Percentiles rank a stretch among this genome's conserved stretches.
Conservation (phyloP, 2,113 vertebrate genomes). For the Pogonocichla stellata region DNA sequence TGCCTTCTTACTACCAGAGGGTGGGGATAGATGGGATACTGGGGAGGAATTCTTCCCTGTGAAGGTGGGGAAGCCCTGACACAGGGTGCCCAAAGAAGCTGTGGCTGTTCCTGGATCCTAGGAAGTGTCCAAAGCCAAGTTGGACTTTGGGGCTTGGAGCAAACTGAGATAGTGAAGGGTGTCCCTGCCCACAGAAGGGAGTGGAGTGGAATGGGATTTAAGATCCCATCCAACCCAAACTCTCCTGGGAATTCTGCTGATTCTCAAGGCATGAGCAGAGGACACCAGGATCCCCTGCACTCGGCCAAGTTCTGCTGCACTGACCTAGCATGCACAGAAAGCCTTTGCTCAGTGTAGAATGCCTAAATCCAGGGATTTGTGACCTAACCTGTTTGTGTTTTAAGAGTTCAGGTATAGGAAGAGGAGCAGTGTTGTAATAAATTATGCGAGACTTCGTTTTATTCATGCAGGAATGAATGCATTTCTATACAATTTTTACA, state of each 20-base stretch:
- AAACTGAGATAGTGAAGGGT: accelerated
- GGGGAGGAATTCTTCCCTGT: background rate
- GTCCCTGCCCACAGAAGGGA: background rate
- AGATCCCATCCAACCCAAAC: background rate
- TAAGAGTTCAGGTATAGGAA: background rate
- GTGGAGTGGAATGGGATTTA: background rate
- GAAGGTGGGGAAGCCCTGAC: background rate
- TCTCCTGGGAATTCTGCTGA: background rate
- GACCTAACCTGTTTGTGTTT: background rate
- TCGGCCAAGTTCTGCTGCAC: background rate
- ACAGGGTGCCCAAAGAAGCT: background rate
- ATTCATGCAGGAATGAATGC: no score
- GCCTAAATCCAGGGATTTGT: background rate
- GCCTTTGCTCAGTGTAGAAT: background rate
- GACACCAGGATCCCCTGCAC: background rate
- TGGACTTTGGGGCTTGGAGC: background rate
- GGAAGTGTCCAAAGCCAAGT: accelerated
- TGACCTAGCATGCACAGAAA: background rate
- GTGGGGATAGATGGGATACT: background rate
- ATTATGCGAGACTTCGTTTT: no score
- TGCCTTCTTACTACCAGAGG: background rate
- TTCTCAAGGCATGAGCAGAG: background rate
- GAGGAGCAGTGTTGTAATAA: background rate
- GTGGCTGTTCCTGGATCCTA: background rate
- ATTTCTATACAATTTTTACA: no score